phyloP scores from a whole-genome alignment of 2,113 vertebrate species.

The Xiphorhynchus elegans region DNA sequence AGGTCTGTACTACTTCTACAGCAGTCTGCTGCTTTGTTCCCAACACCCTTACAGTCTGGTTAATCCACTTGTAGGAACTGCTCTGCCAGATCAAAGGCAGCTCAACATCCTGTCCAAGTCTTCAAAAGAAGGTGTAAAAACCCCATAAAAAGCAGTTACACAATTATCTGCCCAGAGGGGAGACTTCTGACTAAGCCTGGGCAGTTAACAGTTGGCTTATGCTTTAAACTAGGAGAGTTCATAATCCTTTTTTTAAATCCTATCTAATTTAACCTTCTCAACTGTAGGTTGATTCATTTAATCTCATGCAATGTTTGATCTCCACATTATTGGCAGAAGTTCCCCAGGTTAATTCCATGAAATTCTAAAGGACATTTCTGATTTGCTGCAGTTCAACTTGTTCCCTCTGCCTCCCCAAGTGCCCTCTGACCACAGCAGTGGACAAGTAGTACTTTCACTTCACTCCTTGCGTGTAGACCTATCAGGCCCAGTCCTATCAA shows the following conservation, averaged over 20 bases:
- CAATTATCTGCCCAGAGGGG: conserved; percentile 29
- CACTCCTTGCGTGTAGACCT: not conserved
- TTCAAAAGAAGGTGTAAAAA: conserved; percentile 53
- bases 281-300: conserved; percentile 44
- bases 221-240: not conserved
- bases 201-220: conserved; percentile 52
- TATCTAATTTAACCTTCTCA: conserved; percentile 59
- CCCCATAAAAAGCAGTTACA: conserved; percentile 7
- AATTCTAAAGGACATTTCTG: not conserved
- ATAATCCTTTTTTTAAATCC: conserved; percentile 41
- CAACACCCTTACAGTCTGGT: not conserved
- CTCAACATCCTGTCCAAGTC: conserved; percentile 18
- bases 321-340: not conserved
- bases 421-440: not conserved
- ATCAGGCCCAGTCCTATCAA: not conserved
- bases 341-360: not conserved
- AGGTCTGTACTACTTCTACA: not conserved
- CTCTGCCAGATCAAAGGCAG: conserved; percentile 45
- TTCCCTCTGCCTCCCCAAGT: not conserved
- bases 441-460: not conserved
- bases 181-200: conserved; percentile 34
- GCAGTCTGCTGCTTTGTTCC: not conserved
- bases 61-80: conserved; percentile 31
- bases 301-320: conserved; percentile 25
- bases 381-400: not conserved